A percentile compares a stretch with the other conserved stretches of the same genome.
Evolutionary conservation across 2,888 invertebrate genomes (phyloP).

Genomic region (Biston stratarius): DNA sequence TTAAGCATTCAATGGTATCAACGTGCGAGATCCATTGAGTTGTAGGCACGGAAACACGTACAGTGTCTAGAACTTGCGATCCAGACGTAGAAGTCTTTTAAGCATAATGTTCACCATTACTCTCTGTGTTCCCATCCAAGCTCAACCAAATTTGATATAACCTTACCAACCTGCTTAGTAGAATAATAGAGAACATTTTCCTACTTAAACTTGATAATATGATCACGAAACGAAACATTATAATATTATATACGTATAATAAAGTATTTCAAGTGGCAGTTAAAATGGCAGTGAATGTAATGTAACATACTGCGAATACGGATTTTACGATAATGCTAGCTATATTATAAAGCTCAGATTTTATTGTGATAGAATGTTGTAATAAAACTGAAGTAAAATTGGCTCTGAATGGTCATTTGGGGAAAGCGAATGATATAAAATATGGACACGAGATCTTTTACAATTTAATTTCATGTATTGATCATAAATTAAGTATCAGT

Average conservation of each 20-base stretch:
- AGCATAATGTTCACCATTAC: no score
- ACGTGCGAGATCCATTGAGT: no score
- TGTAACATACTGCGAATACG: slow-evolving; percentile 14
- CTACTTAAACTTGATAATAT: not conserved
- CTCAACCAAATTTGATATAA: no score
- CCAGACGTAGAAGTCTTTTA: no score
- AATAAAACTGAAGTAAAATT: slow-evolving; percentile 5
- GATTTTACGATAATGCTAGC: not conserved
- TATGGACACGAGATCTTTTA: not conserved
- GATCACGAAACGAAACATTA: not conserved
- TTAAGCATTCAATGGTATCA: no score
- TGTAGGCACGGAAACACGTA: no score
- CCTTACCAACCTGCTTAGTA: no score
- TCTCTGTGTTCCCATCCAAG: no score
- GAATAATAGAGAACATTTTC: not conserved
- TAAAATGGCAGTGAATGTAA: slow-evolving; percentile 5
- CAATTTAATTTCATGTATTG: not conserved
- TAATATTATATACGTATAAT: not conserved
- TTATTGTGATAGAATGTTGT: slow-evolving; percentile 8
- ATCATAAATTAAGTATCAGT: no score
- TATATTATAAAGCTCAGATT: slow-evolving; percentile 21
- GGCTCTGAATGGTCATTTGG: not conserved
- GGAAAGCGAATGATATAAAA: not conserved
- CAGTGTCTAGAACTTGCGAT: no score
- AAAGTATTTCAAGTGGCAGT: slow-evolving; percentile 5